Evolutionary conservation across 2,888 invertebrate species (phyloP).

Genomic region (Archips xylosteana): DNA sequence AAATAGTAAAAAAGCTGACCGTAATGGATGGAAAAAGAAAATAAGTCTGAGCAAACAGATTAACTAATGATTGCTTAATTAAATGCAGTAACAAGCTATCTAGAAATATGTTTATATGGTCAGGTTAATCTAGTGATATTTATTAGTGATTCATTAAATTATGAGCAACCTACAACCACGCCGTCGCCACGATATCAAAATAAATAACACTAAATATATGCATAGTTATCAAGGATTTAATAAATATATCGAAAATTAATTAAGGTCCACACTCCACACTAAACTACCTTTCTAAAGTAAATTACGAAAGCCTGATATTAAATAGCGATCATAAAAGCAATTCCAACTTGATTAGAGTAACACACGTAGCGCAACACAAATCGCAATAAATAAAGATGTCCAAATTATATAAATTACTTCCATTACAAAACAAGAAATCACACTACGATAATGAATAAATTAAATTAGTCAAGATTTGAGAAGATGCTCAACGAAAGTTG

Average conservation of each 20-base stretch:
- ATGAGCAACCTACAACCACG: not conserved
- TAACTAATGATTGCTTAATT: not conserved
- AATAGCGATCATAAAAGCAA: conserved; percentile 18
- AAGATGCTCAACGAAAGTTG: conserved; percentile 26
- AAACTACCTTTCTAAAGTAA: not conserved
- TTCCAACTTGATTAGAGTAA: conserved; percentile 13
- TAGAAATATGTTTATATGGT: not conserved
- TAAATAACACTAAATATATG: not conserved
- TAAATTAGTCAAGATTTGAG: conserved; percentile 26
- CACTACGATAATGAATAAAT: conserved; percentile 38
- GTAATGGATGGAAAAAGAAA: not conserved
- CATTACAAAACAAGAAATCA: conserved; percentile 35
- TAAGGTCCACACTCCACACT: not conserved
- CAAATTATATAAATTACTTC: conserved; percentile 35
- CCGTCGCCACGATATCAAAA: not conserved
- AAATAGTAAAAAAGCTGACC: too few species aligned
- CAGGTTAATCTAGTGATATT: conserved; percentile 14
- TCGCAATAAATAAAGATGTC: conserved; percentile 29
- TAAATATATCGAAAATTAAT: not conserved
- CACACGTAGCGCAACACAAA: conserved; percentile 8
- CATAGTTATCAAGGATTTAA: not conserved
- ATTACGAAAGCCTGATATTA: conserved; percentile 16
- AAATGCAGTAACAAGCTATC: not conserved
- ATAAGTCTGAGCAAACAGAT: not conserved
- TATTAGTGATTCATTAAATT: conserved; percentile 10